A percentile compares a stretch with the other conserved stretches of the same genome.
Evolutionary conservation across 2,797 vertebrate genomes (phyloP).

Genomic region (Oreochromis mossambicus): DNA sequence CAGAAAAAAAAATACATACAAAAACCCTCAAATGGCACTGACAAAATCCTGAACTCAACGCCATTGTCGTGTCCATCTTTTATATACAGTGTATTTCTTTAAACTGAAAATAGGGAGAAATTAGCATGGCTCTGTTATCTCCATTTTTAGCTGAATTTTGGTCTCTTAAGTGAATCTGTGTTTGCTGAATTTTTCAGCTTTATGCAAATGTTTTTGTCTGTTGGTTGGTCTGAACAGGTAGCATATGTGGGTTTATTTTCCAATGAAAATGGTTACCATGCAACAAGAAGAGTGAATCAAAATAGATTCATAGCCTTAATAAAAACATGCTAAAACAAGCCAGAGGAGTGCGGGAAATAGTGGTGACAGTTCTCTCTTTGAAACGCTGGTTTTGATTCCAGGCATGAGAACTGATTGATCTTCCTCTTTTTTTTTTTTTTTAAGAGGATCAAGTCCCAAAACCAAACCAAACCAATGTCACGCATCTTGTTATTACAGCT

Average conservation of each 20-base stretch:
- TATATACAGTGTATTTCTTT: too few relatives aligned
- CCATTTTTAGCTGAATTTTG: neutral
- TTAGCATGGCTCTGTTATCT: neutral
- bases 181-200: neutral
- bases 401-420: neutral
- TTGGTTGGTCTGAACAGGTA: neutral
- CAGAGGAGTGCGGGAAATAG: neutral
- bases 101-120: neutral
- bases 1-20: rapidly evolving
- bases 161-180: neutral
- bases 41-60: too few relatives aligned
- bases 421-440: neutral
- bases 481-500: neutral
- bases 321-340: neutral
- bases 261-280: neutral
- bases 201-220: neutral
- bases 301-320: neutral
- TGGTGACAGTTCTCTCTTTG: neutral
- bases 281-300: neutral
- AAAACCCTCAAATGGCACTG: neutral
- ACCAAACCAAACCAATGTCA: neutral
- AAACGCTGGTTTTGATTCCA: neutral
- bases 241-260: neutral
- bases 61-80: too few relatives aligned
- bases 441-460: neutral